Percentiles rank a stretch among this genome's conserved stretches.
Conservation (phyloP, 2,797 vertebrate genomes). For the Diplodus puntazzo region DNA sequence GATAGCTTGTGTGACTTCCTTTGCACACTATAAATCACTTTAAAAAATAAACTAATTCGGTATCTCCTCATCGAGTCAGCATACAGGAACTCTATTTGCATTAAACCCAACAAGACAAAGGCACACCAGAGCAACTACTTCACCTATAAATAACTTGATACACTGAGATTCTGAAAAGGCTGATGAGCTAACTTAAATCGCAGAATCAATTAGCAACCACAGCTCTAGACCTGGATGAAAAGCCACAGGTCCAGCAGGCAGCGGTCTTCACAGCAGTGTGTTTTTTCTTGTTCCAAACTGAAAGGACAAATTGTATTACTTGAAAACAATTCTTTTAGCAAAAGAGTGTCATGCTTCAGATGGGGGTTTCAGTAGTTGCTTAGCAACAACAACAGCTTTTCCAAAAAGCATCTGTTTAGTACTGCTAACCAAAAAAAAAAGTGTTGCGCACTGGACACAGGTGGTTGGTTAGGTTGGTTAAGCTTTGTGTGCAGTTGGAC, state of each 20-base stretch:
- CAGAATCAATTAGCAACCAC: slow-evolving; percentile 31
- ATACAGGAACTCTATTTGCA: neutral
- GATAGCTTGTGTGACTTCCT: neutral
- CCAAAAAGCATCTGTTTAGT: slow-evolving; percentile 79
- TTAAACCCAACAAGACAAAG: slow-evolving; percentile 12
- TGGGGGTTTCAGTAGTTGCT: slow-evolving; percentile 74
- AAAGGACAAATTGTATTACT: slow-evolving; percentile 75
- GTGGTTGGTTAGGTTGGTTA: slow-evolving; percentile 69
- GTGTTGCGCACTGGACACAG: slow-evolving; percentile 56
- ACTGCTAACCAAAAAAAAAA: slow-evolving; percentile 53
- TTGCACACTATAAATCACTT: neutral
- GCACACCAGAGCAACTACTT: neutral
- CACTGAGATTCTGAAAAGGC: neutral
- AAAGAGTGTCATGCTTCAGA: slow-evolving; percentile 71
- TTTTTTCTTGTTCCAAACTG: slow-evolving; percentile 54
- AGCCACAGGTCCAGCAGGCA: slow-evolving; percentile 25
- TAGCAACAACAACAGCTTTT: slow-evolving; percentile 81
- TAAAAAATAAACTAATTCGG: neutral
- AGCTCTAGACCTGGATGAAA: slow-evolving; percentile 12
- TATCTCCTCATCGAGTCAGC: neutral
- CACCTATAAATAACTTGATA: neutral
- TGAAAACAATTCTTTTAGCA: slow-evolving; percentile 71
- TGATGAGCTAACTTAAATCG: slow-evolving; percentile 9
- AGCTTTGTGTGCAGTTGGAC: slow-evolving; percentile 43
- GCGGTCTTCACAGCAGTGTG: slow-evolving; percentile 27